Evolutionary conservation across 1,140 invertebrate genomes (phyloP).

Genomic region (Campoletis sonorensis): DNA sequence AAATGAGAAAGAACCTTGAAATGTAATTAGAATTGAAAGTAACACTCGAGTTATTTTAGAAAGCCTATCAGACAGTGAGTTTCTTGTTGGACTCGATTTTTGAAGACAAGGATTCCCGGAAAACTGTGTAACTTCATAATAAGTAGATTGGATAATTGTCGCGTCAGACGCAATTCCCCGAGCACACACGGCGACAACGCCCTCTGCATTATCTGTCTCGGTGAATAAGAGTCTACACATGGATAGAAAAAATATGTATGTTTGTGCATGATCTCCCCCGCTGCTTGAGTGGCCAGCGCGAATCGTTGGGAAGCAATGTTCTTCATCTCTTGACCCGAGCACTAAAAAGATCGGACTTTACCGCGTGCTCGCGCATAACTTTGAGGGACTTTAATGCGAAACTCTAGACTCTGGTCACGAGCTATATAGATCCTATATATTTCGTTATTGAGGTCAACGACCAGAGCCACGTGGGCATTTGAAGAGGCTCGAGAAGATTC

Average conservation of each 20-base stretch:
- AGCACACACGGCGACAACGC: not conserved
- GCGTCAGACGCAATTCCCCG: not conserved
- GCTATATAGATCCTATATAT: no score
- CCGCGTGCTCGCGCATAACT: constrained; percentile 36
- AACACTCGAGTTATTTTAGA: no score
- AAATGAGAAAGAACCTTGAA: no score
- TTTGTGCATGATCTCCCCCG: not conserved
- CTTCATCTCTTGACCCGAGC: not conserved
- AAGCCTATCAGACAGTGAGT: not conserved
- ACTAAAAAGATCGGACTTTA: constrained; percentile 29
- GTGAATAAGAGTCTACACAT: not conserved
- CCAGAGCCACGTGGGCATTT: not conserved
- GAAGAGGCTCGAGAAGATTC: no score
- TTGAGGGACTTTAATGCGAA: constrained; percentile 36
- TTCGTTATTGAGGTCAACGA: no score
- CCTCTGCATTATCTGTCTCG: not conserved
- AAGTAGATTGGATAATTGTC: constrained; percentile 8
- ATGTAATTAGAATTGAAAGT: no score
- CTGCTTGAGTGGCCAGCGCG: not conserved
- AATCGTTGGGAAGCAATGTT: not conserved
- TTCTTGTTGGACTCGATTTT: not conserved
- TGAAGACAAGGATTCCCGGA: not conserved
- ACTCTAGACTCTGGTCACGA: no score
- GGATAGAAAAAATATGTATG: not conserved
- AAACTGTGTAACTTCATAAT: not conserved